Evolutionary conservation across 2,797 vertebrate genomes (phyloP).

Genomic region (Dallia pectoralis): DNA sequence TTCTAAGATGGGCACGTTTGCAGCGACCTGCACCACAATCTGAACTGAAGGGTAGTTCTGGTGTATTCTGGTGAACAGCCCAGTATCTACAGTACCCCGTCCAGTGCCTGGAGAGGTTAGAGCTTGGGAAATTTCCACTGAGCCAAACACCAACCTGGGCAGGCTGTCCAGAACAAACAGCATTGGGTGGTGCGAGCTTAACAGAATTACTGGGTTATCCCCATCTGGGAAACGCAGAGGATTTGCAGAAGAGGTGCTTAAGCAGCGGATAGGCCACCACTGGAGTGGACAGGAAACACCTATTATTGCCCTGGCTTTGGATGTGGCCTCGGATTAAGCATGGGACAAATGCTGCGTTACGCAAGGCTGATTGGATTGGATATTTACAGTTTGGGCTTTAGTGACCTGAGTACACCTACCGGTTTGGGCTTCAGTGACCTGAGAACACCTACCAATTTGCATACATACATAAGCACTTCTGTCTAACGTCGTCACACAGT

Average conservation of each 20-base stretch:
- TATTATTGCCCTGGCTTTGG: constrained; percentile 57
- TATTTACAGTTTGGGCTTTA: constrained; percentile 25
- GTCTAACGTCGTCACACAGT: neutral
- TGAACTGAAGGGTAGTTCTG: neutral
- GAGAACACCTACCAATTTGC: neutral
- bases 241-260: constrained; percentile 70
- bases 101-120: constrained; percentile 24
- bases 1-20: neutral
- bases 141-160: constrained; percentile 15
- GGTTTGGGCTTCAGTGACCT: constrained; percentile 15
- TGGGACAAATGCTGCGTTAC: neutral
- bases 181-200: constrained; percentile 30
- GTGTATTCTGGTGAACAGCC: neutral
- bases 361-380: constrained; percentile 54
- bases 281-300: constrained; percentile 41
- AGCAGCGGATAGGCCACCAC: constrained; percentile 25
- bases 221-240: constrained; percentile 58
- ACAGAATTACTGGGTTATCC: constrained; percentile 62
- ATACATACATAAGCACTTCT: neutral
- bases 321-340: constrained; percentile 58
- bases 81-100: neutral
- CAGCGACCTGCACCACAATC: neutral
- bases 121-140: constrained; percentile 21
- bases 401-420: neutral
- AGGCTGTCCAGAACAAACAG: constrained; percentile 14